Conservation (phyloP, 2,797 vertebrate genomes). For the Morelia viridis region DNA sequence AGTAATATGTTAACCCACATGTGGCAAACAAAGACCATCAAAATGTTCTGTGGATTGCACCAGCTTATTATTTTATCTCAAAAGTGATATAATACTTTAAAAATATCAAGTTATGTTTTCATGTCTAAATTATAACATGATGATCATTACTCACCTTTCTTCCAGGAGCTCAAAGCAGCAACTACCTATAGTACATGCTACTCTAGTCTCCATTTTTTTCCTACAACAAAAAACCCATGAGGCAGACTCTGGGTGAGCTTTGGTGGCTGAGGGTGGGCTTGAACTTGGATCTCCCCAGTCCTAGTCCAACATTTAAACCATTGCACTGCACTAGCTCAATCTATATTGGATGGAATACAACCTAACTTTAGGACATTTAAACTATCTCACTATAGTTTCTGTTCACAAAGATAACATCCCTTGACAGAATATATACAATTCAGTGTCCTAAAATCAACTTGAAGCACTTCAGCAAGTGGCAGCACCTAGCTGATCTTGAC, state of each 20-base stretch:
- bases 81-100: slow-evolving; percentile 44
- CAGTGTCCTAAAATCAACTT: too few relatives aligned
- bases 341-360: background rate
- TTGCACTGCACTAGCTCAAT: too few relatives aligned
- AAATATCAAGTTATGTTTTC: slow-evolving; percentile 17
- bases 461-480: too few relatives aligned
- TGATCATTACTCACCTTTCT: background rate
- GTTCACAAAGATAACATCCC: background rate
- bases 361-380: background rate
- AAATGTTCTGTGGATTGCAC: slow-evolving; percentile 46
- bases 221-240: too few relatives aligned
- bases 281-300: too few relatives aligned
- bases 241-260: background rate
- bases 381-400: background rate
- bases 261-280: too few relatives aligned
- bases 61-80: slow-evolving; percentile 42
- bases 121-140: background rate
- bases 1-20: slow-evolving; percentile 52
- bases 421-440: background rate
- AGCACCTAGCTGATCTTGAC: background rate
- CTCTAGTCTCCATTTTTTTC: too few relatives aligned
- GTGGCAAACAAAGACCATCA: slow-evolving; percentile 54
- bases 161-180: background rate
- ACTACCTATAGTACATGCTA: too few relatives aligned
- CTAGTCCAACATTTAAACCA: too few relatives aligned